These are phyloP conservation scores for Eolophus roseicapilla DNA, from an alignment of 2,113 vertebrate genomes.

Conservation along the genomic window DNA sequence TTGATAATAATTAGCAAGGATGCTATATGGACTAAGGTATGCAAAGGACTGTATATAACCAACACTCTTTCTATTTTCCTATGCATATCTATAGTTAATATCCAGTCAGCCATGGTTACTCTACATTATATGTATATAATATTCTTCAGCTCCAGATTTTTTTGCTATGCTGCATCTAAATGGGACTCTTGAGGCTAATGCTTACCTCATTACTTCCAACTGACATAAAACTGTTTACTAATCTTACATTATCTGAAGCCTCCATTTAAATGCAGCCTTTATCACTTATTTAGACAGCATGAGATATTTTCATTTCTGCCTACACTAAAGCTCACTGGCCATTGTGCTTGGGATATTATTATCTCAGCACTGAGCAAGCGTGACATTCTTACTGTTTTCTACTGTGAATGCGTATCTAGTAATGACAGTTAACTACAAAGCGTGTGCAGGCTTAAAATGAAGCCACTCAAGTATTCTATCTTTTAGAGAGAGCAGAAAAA, in stretches of 20 bases:
- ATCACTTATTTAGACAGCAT: slow-evolving; percentile 67
- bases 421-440: slow-evolving; percentile 25
- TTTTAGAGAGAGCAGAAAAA: not conserved
- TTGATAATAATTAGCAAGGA: not conserved
- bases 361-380: slow-evolving; percentile 8
- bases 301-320: slow-evolving; percentile 67
- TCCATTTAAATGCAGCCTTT: slow-evolving; percentile 61
- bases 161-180: slow-evolving; percentile 65
- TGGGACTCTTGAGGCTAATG: slow-evolving; percentile 14
- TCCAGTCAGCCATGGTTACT: slow-evolving; percentile 56
- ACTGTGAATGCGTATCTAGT: not conserved
- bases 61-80: slow-evolving; percentile 54
- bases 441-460: not conserved
- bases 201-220: slow-evolving; percentile 69
- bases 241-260: slow-evolving; percentile 52
- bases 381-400: slow-evolving; percentile 33
- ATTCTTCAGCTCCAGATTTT: slow-evolving; percentile 61
- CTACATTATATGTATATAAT: slow-evolving; percentile 26
- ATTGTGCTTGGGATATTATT: slow-evolving; percentile 44
- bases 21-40: not conserved
- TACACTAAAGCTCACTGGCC: slow-evolving; percentile 28
- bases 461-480: not conserved
- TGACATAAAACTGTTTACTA: slow-evolving; percentile 73
- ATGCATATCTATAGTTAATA: slow-evolving; percentile 60
- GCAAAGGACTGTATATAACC: not conserved